Conservation (phyloP, 2,113 vertebrate genomes). For the Ceratotherium simum region DNA sequence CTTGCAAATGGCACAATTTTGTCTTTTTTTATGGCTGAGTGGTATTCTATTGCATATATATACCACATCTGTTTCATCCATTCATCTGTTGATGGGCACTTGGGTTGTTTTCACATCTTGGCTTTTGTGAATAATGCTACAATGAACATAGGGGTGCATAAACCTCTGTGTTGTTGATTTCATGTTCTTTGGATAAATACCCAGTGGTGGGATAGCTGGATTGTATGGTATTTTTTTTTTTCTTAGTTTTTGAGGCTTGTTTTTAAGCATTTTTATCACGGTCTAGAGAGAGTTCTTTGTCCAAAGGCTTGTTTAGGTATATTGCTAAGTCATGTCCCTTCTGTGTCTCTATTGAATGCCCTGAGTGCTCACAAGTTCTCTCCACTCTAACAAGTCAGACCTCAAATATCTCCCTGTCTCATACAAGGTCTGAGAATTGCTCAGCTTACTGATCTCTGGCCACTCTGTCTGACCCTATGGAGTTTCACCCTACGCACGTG, state of each 20-base stretch:
- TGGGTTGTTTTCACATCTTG: no score
- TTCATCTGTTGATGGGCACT: no score
- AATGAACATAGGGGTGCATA: no score
- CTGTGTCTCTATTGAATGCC: background rate
- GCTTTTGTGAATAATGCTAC: no score
- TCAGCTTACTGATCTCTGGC: background rate
- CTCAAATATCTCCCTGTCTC: background rate
- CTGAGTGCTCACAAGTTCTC: background rate
- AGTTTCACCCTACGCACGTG: background rate
- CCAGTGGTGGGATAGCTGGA: no score
- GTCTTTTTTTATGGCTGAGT: no score
- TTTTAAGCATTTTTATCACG: background rate
- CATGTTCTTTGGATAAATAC: no score
- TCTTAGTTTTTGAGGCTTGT: background rate
- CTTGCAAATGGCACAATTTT: no score
- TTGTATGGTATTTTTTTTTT: no score
- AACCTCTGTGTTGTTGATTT: no score
- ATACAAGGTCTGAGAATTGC: background rate
- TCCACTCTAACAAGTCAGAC: background rate
- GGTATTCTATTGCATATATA: no score
- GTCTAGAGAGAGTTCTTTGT: background rate
- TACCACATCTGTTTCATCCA: no score
- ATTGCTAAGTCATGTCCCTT: background rate
- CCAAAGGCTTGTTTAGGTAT: background rate
- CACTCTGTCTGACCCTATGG: background rate